Percentiles rank a stretch among this genome's conserved stretches.
Conservation (phyloP, 1,140 invertebrate genomes). For the Caligus rogercresseyi region DNA sequence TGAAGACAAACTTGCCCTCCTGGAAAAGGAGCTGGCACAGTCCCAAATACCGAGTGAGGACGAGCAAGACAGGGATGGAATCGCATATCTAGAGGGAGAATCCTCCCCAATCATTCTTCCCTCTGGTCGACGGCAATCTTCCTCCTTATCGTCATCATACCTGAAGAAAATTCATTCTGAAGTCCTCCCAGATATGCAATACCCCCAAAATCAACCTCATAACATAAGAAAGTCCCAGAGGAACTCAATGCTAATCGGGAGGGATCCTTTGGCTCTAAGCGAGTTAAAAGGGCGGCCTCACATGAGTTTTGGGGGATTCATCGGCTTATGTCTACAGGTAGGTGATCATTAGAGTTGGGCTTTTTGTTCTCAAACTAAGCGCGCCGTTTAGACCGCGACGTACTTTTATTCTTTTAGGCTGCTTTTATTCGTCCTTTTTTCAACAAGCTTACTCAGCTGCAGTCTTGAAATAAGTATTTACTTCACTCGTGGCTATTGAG, state of each 20-base stretch:
- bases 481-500: no score
- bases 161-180: neutral
- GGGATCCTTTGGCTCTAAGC: neutral
- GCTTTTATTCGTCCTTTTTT: no score
- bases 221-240: conserved; percentile 1
- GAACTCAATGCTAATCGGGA: neutral
- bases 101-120: neutral
- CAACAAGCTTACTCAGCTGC: no score
- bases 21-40: conserved; percentile 10
- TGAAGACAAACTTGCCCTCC: neutral
- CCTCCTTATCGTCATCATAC: no score
- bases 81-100: neutral
- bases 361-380: no score
- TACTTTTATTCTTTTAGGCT: no score
- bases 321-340: conserved; percentile 11
- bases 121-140: neutral
- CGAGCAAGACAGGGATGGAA: no score
- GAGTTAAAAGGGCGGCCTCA: neutral
- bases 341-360: no score
- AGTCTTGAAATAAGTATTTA: no score
- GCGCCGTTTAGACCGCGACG: no score
- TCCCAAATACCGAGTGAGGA: neutral
- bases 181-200: neutral
- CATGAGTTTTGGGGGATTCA: conserved; percentile 3
- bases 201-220: conserved; percentile 9